phyloP scores from a whole-genome alignment of 2,113 vertebrate species.

The Oncorhynchus mykiss region DNA sequence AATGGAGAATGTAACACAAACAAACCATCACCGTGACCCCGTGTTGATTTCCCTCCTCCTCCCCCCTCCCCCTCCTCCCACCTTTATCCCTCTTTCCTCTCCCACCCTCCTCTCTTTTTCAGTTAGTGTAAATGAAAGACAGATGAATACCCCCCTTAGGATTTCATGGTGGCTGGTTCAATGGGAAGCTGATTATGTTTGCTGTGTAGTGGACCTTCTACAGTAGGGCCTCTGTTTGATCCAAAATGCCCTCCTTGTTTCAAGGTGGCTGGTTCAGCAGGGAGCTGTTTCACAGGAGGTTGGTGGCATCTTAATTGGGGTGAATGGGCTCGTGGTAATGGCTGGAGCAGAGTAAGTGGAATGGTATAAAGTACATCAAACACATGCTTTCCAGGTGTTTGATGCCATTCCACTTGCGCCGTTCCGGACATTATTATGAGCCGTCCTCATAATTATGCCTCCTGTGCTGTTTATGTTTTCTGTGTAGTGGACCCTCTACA shows the following conservation, averaged over 20 bases:
- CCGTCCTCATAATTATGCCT: too few species aligned
- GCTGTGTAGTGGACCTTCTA: background rate
- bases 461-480: background rate
- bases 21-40: background rate
- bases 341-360: too few species aligned
- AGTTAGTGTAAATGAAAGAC: background rate
- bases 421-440: too few species aligned
- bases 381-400: too few species aligned
- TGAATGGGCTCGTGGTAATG: too few species aligned
- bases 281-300: background rate
- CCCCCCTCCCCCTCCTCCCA: background rate
- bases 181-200: background rate
- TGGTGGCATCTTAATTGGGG: too few species aligned
- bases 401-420: too few species aligned
- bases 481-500: background rate
- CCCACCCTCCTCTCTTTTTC: background rate
- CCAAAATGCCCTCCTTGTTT: slow-evolving; percentile 1
- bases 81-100: background rate
- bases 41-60: too few species aligned
- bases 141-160: background rate
- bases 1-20: background rate
- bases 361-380: too few species aligned
- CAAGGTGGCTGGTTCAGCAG: background rate
- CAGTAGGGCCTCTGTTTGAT: background rate
- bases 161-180: background rate